phyloP scores from a whole-genome alignment of 2,888 invertebrate genomes.

The Trichogramma dendrolimi region DNA sequence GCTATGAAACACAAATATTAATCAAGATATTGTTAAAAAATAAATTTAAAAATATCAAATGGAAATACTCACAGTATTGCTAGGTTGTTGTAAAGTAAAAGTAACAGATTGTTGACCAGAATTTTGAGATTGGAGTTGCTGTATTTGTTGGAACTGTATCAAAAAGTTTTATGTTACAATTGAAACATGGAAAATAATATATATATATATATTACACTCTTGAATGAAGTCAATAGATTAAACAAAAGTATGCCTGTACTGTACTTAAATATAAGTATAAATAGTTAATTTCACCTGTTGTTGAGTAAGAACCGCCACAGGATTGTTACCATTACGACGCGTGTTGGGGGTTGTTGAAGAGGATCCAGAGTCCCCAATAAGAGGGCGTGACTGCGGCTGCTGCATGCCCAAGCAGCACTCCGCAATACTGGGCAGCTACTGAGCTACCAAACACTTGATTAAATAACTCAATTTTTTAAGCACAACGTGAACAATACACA shows the following conservation, averaged over 20 bases:
- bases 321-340: conserved; percentile 46
- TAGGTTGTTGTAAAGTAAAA: conserved; percentile 49
- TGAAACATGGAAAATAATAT: neutral
- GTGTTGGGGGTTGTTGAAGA: conserved; percentile 52
- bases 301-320: conserved; percentile 50
- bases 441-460: conserved; percentile 45
- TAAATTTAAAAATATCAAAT: neutral
- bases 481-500: neutral
- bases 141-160: conserved; percentile 48
- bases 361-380: conserved; percentile 53
- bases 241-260: no score
- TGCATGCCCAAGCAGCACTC: conserved; percentile 54
- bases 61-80: conserved; percentile 43
- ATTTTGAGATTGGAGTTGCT: conserved; percentile 49
- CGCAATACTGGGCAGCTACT: conserved; percentile 51
- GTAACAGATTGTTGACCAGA: conserved; percentile 48
- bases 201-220: no score
- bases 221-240: no score
- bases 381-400: conserved; percentile 54
- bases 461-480: no score
- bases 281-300: conserved; percentile 43
- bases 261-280: no score
- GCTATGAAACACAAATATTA: conserved; percentile 34
- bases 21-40: neutral
- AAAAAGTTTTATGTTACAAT: conserved; percentile 2